Percentiles rank a stretch among this genome's conserved stretches.
These are phyloP conservation scores for Agelaius tricolor DNA, from an alignment of 2,113 vertebrate genomes.

Conservation along the genomic window DNA sequence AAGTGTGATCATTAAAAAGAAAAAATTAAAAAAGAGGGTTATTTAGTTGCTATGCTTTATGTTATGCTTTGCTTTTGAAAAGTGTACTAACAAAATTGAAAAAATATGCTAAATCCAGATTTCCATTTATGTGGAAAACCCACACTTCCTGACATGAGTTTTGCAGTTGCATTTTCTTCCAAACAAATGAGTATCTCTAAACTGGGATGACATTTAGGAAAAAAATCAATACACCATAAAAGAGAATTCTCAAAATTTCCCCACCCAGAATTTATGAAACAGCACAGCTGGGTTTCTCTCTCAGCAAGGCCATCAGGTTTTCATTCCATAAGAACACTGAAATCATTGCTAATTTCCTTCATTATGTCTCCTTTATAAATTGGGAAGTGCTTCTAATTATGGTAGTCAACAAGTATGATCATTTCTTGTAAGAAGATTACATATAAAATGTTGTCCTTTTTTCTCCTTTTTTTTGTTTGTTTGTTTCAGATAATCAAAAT, in stretches of 20 bases:
- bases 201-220: neutral
- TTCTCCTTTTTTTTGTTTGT: neutral
- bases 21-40: neutral
- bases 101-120: neutral
- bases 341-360: neutral
- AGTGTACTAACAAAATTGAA: neutral
- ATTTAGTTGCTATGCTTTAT: neutral
- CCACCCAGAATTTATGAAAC: neutral
- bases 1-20: neutral
- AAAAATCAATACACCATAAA: neutral
- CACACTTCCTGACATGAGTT: neutral
- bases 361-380: neutral
- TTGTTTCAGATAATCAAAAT: neutral
- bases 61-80: neutral
- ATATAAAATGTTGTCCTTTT: neutral
- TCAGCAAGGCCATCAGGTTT: neutral
- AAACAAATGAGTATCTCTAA: conserved; percentile 8
- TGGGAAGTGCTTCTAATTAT: neutral
- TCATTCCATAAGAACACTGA: neutral
- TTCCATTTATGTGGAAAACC: neutral
- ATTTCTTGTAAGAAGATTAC: neutral
- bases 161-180: conserved; percentile 5
- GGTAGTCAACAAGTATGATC: neutral
- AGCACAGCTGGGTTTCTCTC: conserved; percentile 5
- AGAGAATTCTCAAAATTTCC: conserved; percentile 36